These are phyloP conservation scores for Loripinus fragilis DNA, from an alignment of 2,888 invertebrate species.

Conservation along the genomic window DNA sequence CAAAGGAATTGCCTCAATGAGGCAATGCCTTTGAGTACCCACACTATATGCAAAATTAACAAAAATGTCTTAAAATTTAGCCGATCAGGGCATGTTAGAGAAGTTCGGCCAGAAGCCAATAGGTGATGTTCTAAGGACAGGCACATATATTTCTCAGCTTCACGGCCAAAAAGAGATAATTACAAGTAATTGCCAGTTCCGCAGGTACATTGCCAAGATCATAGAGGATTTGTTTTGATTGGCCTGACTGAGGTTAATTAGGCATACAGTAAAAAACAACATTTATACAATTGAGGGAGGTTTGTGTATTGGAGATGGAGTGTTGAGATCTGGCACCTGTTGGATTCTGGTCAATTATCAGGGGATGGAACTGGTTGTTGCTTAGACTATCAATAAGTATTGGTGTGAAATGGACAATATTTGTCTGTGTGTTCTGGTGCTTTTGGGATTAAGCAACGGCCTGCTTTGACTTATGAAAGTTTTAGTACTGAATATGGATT, in stretches of 20 bases:
- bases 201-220: not conserved
- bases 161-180: not conserved
- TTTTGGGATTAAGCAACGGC: too few relatives aligned
- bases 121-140: not conserved
- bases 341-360: constrained; percentile 4
- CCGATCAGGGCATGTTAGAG: too few relatives aligned
- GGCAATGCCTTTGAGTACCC: too few relatives aligned
- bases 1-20: too few relatives aligned
- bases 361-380: not conserved
- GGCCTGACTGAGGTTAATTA: constrained; percentile 9
- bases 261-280: constrained; percentile 7
- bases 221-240: constrained; percentile 7
- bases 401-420: constrained; percentile 6
- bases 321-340: constrained; percentile 10
- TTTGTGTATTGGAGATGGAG: constrained; percentile 1
- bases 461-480: too few relatives aligned
- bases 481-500: too few relatives aligned
- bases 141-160: not conserved
- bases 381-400: not conserved
- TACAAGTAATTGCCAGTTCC: not conserved
- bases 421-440: not conserved
- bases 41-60: too few relatives aligned
- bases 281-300: constrained; percentile 5
- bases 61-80: too few relatives aligned
- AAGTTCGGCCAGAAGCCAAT: constrained; percentile 12